Evolutionary conservation across 1,140 invertebrate species (phyloP).

Genomic region (Drosophila melanica): DNA sequence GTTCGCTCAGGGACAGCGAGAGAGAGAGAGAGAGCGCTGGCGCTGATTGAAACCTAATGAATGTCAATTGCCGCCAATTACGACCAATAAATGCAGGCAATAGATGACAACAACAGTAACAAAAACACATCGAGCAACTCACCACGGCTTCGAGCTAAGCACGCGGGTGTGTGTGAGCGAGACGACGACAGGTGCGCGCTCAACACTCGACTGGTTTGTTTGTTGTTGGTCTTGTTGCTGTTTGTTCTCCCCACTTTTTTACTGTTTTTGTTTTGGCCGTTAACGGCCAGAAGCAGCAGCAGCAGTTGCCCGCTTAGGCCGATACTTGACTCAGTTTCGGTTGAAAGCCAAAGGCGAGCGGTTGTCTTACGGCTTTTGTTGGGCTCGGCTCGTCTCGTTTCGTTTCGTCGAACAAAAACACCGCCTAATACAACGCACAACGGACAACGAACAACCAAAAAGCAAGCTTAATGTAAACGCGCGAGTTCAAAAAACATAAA

Average conservation of each 20-base stretch:
- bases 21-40: constrained; percentile 13
- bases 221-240: constrained; percentile 13
- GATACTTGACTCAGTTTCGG: constrained; percentile 66
- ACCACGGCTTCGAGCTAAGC: constrained; percentile 43
- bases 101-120: constrained; percentile 47
- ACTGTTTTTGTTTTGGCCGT: constrained; percentile 16
- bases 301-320: constrained; percentile 23
- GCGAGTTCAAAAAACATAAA: constrained; percentile 10
- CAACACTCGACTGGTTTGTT: constrained; percentile 54
- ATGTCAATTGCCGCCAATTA: constrained; percentile 84
- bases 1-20: constrained; percentile 1
- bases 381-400: constrained; percentile 24
- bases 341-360: constrained; percentile 79
- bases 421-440: constrained; percentile 6
- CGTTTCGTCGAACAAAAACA: constrained; percentile 1
- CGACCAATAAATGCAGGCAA: constrained; percentile 82
- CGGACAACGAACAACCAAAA: constrained; percentile 5
- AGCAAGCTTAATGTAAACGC: constrained; percentile 1
- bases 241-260: constrained; percentile 23
- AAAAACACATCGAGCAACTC: constrained; percentile 37
- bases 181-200: constrained; percentile 65
- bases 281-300: constrained; percentile 15
- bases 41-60: constrained; percentile 81
- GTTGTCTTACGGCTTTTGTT: constrained; percentile 62
- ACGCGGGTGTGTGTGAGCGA: constrained; percentile 55